phyloP scores from a whole-genome alignment of 2,113 vertebrate species.

The Vireo altiloquus region DNA sequence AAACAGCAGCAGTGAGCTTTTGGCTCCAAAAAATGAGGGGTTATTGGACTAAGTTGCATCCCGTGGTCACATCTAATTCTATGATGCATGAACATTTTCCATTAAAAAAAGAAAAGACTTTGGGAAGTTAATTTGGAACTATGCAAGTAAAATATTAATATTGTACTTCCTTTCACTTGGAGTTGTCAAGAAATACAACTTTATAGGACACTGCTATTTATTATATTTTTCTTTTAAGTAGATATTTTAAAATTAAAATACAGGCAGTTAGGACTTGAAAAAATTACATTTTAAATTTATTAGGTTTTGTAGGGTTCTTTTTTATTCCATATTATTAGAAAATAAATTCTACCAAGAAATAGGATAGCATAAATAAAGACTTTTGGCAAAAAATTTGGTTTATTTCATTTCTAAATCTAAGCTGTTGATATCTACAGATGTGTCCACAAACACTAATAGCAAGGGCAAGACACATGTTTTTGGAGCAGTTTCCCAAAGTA shows the following conservation, averaged over 20 bases:
- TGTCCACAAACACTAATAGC: not conserved
- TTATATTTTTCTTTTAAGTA: not conserved
- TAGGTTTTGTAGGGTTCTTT: not conserved
- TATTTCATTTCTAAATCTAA: not conserved
- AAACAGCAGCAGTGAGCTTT: not conserved
- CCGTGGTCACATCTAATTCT: not conserved
- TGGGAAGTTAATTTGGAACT: not conserved
- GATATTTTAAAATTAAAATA: not conserved
- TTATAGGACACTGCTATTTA: not conserved
- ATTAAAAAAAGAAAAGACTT: not conserved
- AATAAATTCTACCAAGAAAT: not conserved
- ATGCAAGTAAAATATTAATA: not conserved
- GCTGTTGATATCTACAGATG: not conserved
- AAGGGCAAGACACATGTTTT: not conserved
- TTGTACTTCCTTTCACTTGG: not conserved
- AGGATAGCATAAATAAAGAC: not conserved
- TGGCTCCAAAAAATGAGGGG: not conserved
- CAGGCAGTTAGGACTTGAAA: not conserved
- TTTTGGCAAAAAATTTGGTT: not conserved
- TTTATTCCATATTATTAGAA: not conserved
- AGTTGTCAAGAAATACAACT: not conserved
- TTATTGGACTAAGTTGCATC: not conserved
- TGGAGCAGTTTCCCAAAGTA: constrained; percentile 9
- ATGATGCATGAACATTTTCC: not conserved
- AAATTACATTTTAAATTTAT: not conserved